Conservation (phyloP, 2,797 vertebrate species). For the Rhadinocentrus ornatus region DNA sequence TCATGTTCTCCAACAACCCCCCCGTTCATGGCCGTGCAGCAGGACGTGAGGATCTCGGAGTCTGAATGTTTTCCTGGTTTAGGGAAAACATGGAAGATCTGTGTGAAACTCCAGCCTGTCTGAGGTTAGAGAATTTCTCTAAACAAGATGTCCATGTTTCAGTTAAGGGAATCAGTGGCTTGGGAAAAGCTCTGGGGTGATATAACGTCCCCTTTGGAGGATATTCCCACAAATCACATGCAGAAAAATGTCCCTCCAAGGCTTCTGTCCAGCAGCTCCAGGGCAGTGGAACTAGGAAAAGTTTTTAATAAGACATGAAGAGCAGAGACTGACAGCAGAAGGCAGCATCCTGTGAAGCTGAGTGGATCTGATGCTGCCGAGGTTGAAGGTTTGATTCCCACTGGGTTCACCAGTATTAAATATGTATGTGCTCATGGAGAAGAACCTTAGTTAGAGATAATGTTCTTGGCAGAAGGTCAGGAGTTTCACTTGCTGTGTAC, state of each 20-base stretch:
- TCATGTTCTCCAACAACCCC: too few relatives aligned
- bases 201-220: not conserved
- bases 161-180: not conserved
- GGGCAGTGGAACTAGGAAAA: not conserved
- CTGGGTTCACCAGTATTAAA: not conserved
- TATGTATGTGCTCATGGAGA: slow-evolving; percentile 3
- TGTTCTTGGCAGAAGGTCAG: not conserved
- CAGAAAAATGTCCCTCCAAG: not conserved
- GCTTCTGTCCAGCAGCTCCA: not conserved
- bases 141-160: slow-evolving; percentile 8
- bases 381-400: slow-evolving; percentile 5
- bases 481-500: not conserved
- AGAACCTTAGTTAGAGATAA: slow-evolving; percentile 2
- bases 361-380: too few relatives aligned
- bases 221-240: not conserved
- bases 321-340: slow-evolving; percentile 2
- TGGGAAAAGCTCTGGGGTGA: not conserved
- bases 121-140: slow-evolving; percentile 3
- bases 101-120: not conserved
- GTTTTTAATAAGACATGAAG: not conserved
- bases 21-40: too few relatives aligned
- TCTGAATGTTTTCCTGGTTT: not conserved
- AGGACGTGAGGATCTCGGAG: too few relatives aligned
- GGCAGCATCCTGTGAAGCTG: not conserved
- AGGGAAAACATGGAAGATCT: not conserved